Conservation (phyloP, 2,888 invertebrate species). For the Palloptera scutellata region DNA sequence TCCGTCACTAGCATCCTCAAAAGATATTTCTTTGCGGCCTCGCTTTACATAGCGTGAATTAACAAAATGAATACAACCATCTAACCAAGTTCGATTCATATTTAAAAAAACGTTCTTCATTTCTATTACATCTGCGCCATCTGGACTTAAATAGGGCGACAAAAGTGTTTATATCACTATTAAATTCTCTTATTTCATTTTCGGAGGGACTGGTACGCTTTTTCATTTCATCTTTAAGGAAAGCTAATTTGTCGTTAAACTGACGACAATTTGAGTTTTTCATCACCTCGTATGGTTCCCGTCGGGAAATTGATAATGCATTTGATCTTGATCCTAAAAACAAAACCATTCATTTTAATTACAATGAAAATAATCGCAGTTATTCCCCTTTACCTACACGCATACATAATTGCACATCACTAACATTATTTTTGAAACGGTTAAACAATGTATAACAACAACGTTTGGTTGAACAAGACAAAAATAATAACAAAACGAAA, state of each 20-base stretch:
- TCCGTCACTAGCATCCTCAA: conserved; percentile 17
- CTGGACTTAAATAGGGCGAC: conserved; percentile 12
- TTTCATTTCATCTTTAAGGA: neutral
- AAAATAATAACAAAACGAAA: no score
- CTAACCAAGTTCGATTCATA: conserved; percentile 13
- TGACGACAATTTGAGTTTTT: no score
- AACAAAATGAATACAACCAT: conserved; percentile 16
- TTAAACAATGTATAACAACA: no score
- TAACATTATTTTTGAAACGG: no score
- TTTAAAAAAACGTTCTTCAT: conserved; percentile 22
- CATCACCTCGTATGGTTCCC: no score
- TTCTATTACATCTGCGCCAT: conserved; percentile 14
- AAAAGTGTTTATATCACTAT: neutral
- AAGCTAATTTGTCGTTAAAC: conserved; percentile 2
- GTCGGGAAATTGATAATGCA: no score
- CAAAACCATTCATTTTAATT: no score
- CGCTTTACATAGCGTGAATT: conserved; percentile 19
- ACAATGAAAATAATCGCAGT: no score
- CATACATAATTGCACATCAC: no score
- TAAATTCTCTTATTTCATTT: neutral
- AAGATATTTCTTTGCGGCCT: conserved; percentile 24
- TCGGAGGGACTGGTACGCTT: neutral
- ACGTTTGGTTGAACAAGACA: no score
- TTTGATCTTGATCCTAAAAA: no score
- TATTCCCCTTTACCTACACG: no score